Base-by-base conservation (phyloP, 2,888 invertebrate species). In the Brachylomia viminalis region DNA sequence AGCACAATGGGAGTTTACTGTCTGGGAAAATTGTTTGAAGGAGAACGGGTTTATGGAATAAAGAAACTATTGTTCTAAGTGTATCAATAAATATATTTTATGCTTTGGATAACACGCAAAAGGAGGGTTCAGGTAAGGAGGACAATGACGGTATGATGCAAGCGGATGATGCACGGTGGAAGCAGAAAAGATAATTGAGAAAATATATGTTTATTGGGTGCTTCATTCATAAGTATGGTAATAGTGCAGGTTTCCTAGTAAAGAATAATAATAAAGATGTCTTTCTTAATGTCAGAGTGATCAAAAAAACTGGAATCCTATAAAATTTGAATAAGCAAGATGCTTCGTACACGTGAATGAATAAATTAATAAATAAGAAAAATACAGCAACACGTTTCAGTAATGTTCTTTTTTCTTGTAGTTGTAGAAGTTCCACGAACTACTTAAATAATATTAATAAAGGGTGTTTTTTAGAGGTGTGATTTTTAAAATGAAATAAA, bases 21-120 rank as follows among this genome's bases (percentile, higher is more conserved):
- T 17, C 52, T 79, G 84, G 59, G 85, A 82, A 84, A 78, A 72
- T 71, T 17, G 49, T 20, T 59, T 69, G 65, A 62, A 61, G 54
- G 81, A 69, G 56, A 72, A 68, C 59, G n/a, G 20, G 54, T 52
- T 30, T 78, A 64, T 52, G 47, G 62, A 38, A 27, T 30, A 62
- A 38, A 59, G 0, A 54, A 70, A 77, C 30, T 38, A 30, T 54
- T 52, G 47, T 59, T 52, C 17, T 33, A 20, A 38, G 42, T 30
- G 17, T 42, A 45, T 27, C 7, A 11, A 61, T 45, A 61, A 17
- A n/a, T 54, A 20, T 38, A 33, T 47, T 33, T 27, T 11, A 33
- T 56, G 42, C 17, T 45, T 77, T 69, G 4, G 61, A 33, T 13
- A 45, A 71, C 23, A 42, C 38, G 54, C 30, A 78, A 10, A 23